Percentiles rank a stretch among this genome's conserved stretches.
These are phyloP conservation scores for Diadromus collaris DNA, from an alignment of 2,888 invertebrate species.

Conservation along the genomic window DNA sequence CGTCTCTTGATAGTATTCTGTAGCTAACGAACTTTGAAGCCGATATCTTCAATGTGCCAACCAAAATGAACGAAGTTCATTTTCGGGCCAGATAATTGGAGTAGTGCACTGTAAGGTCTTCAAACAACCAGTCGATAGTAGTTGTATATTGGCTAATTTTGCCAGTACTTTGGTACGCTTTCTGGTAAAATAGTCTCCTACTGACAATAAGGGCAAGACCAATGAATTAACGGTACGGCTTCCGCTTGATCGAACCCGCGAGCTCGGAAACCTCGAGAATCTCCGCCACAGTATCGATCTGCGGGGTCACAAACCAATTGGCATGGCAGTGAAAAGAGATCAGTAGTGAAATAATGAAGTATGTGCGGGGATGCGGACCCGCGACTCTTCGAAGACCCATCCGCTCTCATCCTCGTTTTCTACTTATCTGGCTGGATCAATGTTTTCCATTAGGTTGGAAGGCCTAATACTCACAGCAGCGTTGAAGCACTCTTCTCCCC, in stretches of 20 bases:
- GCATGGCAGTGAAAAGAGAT: background rate
- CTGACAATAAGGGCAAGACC: background rate
- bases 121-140: too few relatives aligned
- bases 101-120: too few relatives aligned
- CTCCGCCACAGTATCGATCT: background rate
- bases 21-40: too few relatives aligned
- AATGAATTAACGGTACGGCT: background rate
- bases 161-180: too few relatives aligned
- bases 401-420: slow-evolving; percentile 6
- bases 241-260: background rate
- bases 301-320: background rate
- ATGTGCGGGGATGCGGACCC: background rate
- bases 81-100: too few relatives aligned
- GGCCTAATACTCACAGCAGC: background rate
- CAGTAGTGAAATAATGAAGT: background rate
- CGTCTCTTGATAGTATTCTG: too few relatives aligned
- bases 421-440: slow-evolving; percentile 44
- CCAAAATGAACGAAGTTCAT: too few relatives aligned
- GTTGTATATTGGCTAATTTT: too few relatives aligned
- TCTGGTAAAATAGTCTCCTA: background rate
- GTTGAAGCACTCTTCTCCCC: slow-evolving; percentile 1
- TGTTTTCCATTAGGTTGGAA: slow-evolving; percentile 48
- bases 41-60: too few relatives aligned
- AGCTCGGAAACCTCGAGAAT: background rate
- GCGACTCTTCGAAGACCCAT: background rate